Evolutionary conservation across 2,113 vertebrate genomes (phyloP), one percentile per base, ranked within the genome.

Genomic region (Formicarius rufipectus): DNA sequence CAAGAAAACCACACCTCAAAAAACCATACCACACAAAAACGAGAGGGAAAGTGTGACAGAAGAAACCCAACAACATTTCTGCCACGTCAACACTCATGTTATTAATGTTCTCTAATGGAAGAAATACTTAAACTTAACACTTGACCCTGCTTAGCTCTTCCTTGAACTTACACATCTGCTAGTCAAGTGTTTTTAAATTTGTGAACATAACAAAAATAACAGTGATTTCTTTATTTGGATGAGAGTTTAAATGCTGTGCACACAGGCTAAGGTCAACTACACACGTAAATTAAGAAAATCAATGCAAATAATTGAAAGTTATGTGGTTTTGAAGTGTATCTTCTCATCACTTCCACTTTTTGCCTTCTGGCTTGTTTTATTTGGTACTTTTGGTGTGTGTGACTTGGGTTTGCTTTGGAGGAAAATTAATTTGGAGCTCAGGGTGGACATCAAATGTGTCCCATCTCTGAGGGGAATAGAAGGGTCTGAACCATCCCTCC

Each of bases 1-100:
- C 6, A 49, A 58, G 31, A 72, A 75, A 85, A 33, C 5, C 10
- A 28, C 0, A 2, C 6, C 3, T 5, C 0, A 1, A 59, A 22
- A 56, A 63, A 17, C 4, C 11, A n/a, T 35, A 17, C 6, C 11
- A 37, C 10, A 14, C 2, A 31, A 40, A 49, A 72, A 28, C 0
- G 1, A 21, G 16, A 45, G 8, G 13, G 44, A 50, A 40, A 53
- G 2, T 4, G 10, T n/a, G 28, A 12, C 8, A 47, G 40, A 24
- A 47, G 28, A 15, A 58, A 69, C 17, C 2, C 28, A 45, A 20
- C 2, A 77, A 25, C 56, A 47, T 30, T 89, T 59, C 33, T 68
- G 7, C 33, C 1, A 1, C 9, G 25, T 19, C 62, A 27, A 25
- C 16, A 68, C 30, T 47, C 39, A 18, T 23, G 4, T 16, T 59